Percentiles rank a stretch among this genome's conserved stretches.
Conservation (phyloP, 2,113 vertebrate genomes). For the Urocitellus parryii region DNA sequence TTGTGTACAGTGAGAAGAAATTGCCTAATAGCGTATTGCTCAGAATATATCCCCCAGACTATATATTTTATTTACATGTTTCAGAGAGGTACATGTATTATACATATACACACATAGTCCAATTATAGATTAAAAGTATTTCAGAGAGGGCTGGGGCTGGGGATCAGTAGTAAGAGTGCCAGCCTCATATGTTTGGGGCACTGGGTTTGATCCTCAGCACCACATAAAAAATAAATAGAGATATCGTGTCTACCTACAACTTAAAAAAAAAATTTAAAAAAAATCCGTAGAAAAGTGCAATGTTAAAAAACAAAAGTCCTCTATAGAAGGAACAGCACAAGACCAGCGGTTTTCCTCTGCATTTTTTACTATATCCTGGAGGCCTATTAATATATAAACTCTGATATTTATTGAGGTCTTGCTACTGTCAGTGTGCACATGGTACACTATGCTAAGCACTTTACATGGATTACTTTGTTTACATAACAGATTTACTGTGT, state of each 20-base stretch:
- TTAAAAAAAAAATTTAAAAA: background rate
- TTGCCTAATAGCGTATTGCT: background rate
- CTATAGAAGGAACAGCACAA: background rate
- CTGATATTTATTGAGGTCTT: background rate
- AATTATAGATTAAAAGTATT: background rate
- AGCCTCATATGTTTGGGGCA: too few relatives aligned
- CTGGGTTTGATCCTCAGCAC: too few relatives aligned
- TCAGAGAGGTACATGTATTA: background rate
- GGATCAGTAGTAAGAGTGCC: too few relatives aligned
- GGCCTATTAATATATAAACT: background rate
- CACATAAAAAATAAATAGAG: too few relatives aligned
- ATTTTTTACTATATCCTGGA: background rate
- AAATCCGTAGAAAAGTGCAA: background rate
- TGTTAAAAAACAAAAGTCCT: background rate
- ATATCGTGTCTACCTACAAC: too few relatives aligned
- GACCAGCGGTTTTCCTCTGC: background rate
- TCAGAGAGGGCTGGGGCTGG: too few relatives aligned
- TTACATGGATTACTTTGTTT: constrained; percentile 30
- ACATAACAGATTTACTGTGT: background rate
- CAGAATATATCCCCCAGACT: background rate
- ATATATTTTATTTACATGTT: background rate
- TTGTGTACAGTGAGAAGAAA: background rate
- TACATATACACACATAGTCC: background rate
- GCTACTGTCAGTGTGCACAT: background rate
- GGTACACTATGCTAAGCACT: background rate